Conservation (phyloP, 2,113 vertebrate genomes). For the Labeo rohita region DNA sequence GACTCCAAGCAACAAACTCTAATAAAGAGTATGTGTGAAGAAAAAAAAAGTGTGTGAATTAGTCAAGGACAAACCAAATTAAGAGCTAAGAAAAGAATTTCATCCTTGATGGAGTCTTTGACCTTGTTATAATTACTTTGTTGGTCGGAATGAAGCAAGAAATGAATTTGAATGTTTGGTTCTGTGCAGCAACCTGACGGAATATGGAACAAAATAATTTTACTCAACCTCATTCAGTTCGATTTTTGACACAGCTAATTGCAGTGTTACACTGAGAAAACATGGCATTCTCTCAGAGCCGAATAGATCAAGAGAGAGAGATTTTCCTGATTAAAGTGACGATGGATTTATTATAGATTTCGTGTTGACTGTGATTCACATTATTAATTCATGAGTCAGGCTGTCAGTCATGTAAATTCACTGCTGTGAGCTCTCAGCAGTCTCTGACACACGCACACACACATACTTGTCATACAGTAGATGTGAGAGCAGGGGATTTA, state of each 20-base stretch:
- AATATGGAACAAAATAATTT: slow-evolving; percentile 49
- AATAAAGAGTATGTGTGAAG: not conserved
- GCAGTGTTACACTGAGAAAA: slow-evolving; percentile 44
- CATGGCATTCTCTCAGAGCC: slow-evolving; percentile 37
- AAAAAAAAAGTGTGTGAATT: slow-evolving; percentile 41
- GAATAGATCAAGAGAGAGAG: not conserved
- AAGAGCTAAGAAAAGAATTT: slow-evolving; percentile 48
- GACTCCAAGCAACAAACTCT: not conserved
- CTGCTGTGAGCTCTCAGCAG: slow-evolving; percentile 46
- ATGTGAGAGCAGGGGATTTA: not conserved
- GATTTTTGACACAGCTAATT: slow-evolving; percentile 56
- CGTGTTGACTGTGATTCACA: slow-evolving; percentile 35
- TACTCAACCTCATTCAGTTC: slow-evolving; percentile 48
- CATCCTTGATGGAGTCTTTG: slow-evolving; percentile 62
- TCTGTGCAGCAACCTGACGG: slow-evolving; percentile 52
- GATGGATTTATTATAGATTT: slow-evolving; percentile 38
- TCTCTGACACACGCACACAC: slow-evolving; percentile 3
- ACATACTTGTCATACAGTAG: slow-evolving; percentile 15
- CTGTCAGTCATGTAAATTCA: slow-evolving; percentile 47
- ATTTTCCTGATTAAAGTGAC: slow-evolving; percentile 45
- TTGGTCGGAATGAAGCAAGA: slow-evolving; percentile 38
- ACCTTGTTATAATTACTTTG: slow-evolving; percentile 62
- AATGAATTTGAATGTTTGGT: slow-evolving; percentile 49
- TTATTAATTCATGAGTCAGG: slow-evolving; percentile 47
- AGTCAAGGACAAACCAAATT: slow-evolving; percentile 57